Percentiles rank a stretch among this genome's conserved stretches.
These are phyloP conservation scores for Antheraea pernyi DNA, from an alignment of 1,140 invertebrate species.

Conservation along the genomic window DNA sequence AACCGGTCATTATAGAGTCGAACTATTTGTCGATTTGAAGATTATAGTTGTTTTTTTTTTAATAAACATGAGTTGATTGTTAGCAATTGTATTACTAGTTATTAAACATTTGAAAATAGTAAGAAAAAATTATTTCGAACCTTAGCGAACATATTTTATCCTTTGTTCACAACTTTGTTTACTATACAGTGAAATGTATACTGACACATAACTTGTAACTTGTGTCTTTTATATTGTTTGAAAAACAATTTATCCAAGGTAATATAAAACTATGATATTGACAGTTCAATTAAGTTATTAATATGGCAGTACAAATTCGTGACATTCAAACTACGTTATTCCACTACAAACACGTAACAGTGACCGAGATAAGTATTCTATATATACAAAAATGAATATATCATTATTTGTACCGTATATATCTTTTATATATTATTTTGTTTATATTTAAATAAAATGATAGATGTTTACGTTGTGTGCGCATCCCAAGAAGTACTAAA, in stretches of 20 bases:
- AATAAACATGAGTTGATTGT: too few relatives aligned
- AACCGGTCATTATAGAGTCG: too few relatives aligned
- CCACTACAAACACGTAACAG: background rate
- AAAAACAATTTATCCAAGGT: background rate
- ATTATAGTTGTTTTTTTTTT: too few relatives aligned
- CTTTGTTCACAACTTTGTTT: background rate
- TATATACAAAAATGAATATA: too few relatives aligned
- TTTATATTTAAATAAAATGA: too few relatives aligned
- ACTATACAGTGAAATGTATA: slow-evolving; percentile 3
- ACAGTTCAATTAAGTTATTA: slow-evolving; percentile 4
- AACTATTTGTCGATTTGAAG: too few relatives aligned
- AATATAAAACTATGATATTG: background rate
- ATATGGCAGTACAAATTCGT: background rate
- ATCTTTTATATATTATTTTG: too few relatives aligned
- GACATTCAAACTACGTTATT: background rate
- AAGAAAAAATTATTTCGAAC: background rate
- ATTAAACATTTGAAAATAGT: too few relatives aligned
- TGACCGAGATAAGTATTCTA: background rate
- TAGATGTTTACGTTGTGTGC: too few relatives aligned
- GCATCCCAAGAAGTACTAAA: too few relatives aligned
- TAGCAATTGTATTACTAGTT: too few relatives aligned
- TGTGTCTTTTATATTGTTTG: slow-evolving; percentile 8
- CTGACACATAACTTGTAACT: slow-evolving; percentile 1
- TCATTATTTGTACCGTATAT: too few relatives aligned
- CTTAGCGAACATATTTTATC: background rate